phyloP scores from a whole-genome alignment of 2,888 invertebrate species.

The Brassicogethes aeneus region DNA sequence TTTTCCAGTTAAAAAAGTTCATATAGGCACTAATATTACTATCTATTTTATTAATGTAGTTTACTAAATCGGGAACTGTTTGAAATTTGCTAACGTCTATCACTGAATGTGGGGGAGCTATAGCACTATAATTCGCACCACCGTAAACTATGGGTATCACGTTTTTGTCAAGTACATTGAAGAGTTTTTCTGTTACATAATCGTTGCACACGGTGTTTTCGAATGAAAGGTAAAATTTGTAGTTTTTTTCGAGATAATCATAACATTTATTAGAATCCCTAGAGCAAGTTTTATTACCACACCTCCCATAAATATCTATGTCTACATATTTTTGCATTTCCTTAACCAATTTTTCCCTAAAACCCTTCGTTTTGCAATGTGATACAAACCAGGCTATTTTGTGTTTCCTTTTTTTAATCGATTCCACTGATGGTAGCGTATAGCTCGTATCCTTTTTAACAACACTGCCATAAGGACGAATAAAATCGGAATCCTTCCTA shows the following conservation, averaged over 20 bases:
- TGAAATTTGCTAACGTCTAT: too few relatives aligned
- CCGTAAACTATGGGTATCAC: too few relatives aligned
- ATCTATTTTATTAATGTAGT: constrained; percentile 44
- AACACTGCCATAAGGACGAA: constrained; percentile 36
- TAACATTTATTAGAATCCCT: too few relatives aligned
- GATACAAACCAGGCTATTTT: constrained; percentile 51
- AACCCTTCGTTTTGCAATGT: constrained; percentile 43
- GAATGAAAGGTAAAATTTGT: too few relatives aligned
- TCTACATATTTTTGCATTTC: too few relatives aligned
- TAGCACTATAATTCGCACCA: constrained; percentile 49
- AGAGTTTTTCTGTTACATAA: too few relatives aligned
- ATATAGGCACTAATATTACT: constrained; percentile 45
- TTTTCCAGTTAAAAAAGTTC: constrained; percentile 50
- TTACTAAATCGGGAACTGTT: too few relatives aligned
- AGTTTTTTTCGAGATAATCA: constrained; percentile 44
- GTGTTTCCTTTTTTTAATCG: constrained; percentile 36
- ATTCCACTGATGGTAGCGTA: constrained; percentile 15
- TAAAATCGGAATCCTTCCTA: constrained; percentile 28
- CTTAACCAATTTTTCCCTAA: constrained; percentile 39
- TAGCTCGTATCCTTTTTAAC: constrained; percentile 16
- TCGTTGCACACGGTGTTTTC: too few relatives aligned
- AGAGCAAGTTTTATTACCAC: too few relatives aligned
- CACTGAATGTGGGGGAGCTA: constrained; percentile 44
- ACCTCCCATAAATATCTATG: too few relatives aligned
- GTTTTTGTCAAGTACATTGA: too few relatives aligned